Evolutionary conservation across 2,113 vertebrate genomes (phyloP).

Genomic region (Esox niger): DNA sequence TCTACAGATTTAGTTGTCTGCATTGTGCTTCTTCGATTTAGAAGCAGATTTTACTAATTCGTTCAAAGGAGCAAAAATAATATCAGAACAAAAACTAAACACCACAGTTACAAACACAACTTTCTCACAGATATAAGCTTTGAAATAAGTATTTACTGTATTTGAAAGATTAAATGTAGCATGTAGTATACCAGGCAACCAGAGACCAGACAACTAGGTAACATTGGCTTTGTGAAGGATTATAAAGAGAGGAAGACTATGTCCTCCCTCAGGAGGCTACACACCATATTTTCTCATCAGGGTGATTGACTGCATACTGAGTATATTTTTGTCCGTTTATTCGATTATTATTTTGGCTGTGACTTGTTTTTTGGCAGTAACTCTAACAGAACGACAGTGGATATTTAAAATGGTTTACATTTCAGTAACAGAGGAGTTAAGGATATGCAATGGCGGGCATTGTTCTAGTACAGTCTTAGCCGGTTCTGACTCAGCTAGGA

Average conservation of each 20-base stretch:
- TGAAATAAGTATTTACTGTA: constrained; percentile 19
- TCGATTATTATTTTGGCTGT: too few species aligned
- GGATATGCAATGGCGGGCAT: too few species aligned
- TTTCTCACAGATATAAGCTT: constrained; percentile 8
- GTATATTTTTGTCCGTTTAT: too few species aligned
- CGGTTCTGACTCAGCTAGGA: too few species aligned
- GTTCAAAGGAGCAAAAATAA: not conserved
- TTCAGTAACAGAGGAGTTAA: too few species aligned
- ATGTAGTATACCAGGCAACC: not conserved
- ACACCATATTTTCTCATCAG: not conserved
- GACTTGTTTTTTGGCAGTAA: too few species aligned
- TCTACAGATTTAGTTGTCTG: constrained; percentile 8
- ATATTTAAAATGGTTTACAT: too few species aligned
- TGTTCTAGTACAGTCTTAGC: too few species aligned
- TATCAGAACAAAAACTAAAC: not conserved
- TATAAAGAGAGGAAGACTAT: not conserved
- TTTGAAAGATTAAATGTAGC: constrained; percentile 15
- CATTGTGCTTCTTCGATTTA: constrained; percentile 4
- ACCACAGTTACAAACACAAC: too few species aligned
- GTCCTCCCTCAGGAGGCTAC: not conserved
- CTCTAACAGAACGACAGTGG: too few species aligned
- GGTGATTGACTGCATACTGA: too few species aligned
- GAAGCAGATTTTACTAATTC: constrained; percentile 5
- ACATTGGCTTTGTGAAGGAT: constrained; percentile 7
- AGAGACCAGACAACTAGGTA: constrained; percentile 10